Percentiles rank a stretch among this genome's conserved stretches.
Evolutionary conservation across 2,797 vertebrate genomes (phyloP).

Genomic region (Poeciliopsis presidionis): DNA sequence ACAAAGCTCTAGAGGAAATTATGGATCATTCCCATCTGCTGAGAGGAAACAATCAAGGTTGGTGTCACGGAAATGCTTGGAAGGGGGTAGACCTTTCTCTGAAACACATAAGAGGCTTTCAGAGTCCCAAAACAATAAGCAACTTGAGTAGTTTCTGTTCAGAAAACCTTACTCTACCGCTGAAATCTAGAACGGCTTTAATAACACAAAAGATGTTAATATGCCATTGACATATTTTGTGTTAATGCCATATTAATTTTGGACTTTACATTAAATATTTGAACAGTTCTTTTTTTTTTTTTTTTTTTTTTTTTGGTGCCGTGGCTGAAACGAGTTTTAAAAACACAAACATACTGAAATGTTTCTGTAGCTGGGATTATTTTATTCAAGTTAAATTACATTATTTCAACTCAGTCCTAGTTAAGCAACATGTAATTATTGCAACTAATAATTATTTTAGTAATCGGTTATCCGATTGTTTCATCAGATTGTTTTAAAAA

Average conservation of each 20-base stretch:
- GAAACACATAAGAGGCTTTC: background rate
- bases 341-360: background rate
- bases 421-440: too few species aligned
- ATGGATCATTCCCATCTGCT: constrained; percentile 4
- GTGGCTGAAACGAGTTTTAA: background rate
- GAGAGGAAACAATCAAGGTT: background rate
- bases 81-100: background rate
- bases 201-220: too few species aligned
- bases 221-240: background rate
- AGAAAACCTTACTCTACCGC: too few species aligned
- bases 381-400: too few species aligned
- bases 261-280: background rate
- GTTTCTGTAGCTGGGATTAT: background rate
- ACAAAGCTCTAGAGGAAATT: constrained; percentile 9
- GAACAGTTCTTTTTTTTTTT: background rate
- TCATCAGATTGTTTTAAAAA: too few species aligned
- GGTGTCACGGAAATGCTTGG: background rate
- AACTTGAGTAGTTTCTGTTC: background rate
- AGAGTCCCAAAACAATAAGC: background rate
- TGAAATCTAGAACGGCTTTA: too few species aligned
- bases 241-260: background rate
- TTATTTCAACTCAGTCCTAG: too few species aligned
- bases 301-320: background rate
- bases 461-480: too few species aligned
- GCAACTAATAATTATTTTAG: too few species aligned